Conservation (phyloP, 2,113 vertebrate species). For the Oreochromis tanganicae region DNA sequence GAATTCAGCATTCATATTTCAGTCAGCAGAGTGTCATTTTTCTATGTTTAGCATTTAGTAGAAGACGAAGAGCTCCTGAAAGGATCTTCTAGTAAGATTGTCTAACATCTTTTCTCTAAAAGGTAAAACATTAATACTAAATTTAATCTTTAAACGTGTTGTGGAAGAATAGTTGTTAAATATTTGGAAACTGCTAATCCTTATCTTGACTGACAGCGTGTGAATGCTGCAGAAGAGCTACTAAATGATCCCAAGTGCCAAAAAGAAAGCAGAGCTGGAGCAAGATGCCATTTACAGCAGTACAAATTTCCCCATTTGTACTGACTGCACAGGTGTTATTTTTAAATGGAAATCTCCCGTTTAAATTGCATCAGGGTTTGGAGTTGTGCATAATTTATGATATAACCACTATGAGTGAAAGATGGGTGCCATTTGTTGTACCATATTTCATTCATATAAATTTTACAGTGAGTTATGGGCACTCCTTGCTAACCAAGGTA, state of each 20-base stretch:
- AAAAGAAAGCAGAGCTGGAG: not conserved
- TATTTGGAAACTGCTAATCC: not conserved
- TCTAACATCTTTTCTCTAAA: not conserved
- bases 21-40: not conserved
- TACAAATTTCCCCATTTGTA: not conserved
- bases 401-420: not conserved
- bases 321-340: not conserved
- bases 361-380: not conserved
- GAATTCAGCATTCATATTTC: not conserved
- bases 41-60: not conserved
- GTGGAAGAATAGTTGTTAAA: not conserved
- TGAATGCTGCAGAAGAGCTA: not conserved
- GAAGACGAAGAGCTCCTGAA: not conserved
- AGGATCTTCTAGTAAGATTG: not conserved
- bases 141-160: not conserved
- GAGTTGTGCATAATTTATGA: not conserved
- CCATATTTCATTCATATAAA: not conserved
- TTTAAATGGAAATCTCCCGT: not conserved
- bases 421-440: not conserved
- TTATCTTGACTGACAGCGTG: not conserved
- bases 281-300: not conserved
- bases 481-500: not conserved
- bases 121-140: not conserved
- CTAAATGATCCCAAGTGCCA: not conserved
- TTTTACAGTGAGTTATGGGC: not conserved